Evolutionary conservation across 2,888 invertebrate genomes (phyloP).

Genomic region (Macrosoma leucophasiata): DNA sequence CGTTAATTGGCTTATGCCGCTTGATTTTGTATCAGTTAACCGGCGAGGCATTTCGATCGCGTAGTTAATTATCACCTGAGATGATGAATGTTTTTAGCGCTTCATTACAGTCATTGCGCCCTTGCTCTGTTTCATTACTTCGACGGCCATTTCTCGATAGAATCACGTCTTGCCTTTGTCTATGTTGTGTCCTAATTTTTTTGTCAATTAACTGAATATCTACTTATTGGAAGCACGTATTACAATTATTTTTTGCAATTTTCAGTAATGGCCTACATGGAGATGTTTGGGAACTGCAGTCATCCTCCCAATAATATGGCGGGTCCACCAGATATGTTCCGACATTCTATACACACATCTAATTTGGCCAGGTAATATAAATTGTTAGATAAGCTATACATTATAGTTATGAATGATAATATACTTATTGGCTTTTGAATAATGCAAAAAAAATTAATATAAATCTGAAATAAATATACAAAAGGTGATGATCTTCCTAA

Average conservation of each 20-base stretch:
- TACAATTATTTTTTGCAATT: conserved; percentile 23
- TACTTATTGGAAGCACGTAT: conserved; percentile 10
- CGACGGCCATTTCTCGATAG: conserved; percentile 30
- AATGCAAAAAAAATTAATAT: too few species aligned
- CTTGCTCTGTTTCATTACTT: conserved; percentile 46
- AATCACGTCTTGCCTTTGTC: conserved; percentile 33
- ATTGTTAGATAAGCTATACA: not conserved
- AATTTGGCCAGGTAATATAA: conserved; percentile 73
- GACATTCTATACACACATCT: conserved; percentile 91
- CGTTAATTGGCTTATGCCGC: conserved; percentile 41
- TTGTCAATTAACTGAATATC: too few species aligned
- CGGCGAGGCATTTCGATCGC: conserved; percentile 40
- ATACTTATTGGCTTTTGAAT: too few species aligned
- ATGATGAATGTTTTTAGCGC: conserved; percentile 55
- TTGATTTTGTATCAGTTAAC: conserved; percentile 41
- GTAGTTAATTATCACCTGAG: conserved; percentile 51
- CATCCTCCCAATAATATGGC: conserved; percentile 76
- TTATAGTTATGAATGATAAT: conserved; percentile 1
- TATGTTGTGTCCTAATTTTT: conserved; percentile 18
- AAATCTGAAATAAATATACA: too few species aligned
- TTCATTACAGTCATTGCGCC: conserved; percentile 49
- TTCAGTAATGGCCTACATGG: conserved; percentile 97
- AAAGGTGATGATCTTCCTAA: too few species aligned
- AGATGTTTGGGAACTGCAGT: conserved; percentile 93
- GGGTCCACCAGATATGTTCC: conserved; percentile 84